Percentiles rank a stretch among this genome's conserved stretches.
Conservation (phyloP, 2,113 vertebrate genomes). For the Sceloporus tristichus region DNA sequence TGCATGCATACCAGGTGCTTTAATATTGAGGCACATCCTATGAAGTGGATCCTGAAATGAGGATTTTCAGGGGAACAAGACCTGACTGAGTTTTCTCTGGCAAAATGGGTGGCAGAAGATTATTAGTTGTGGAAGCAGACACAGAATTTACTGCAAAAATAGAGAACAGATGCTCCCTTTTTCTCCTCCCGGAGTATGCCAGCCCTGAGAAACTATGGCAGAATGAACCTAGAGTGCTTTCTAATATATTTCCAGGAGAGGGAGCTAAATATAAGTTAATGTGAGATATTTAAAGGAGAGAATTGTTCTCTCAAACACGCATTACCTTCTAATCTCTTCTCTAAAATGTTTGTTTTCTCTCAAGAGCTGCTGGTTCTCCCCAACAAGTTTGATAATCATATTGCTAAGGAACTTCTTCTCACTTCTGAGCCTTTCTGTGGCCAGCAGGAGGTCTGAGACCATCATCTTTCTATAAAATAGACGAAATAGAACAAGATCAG, state of each 20-base stretch:
- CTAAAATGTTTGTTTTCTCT: not conserved
- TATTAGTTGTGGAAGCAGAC: not conserved
- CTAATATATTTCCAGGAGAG: not conserved
- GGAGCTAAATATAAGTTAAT: slow-evolving; percentile 7
- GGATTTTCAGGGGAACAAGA: not conserved
- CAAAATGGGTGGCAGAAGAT: not conserved
- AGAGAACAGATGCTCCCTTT: not conserved
- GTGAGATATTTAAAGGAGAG: not conserved
- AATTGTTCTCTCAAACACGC: not conserved
- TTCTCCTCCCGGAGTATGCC: not conserved
- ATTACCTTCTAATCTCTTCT: slow-evolving; percentile 16
- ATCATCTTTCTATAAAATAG: slow-evolving; percentile 21
- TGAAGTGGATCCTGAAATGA: not conserved
- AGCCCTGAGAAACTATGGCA: not conserved
- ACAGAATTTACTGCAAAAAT: not conserved
- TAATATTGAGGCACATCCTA: too few species aligned
- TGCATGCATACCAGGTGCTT: too few species aligned
- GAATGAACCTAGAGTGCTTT: not conserved
- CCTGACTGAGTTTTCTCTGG: not conserved
- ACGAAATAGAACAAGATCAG: slow-evolving; percentile 37
- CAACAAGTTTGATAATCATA: slow-evolving; percentile 14
- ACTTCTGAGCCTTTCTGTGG: slow-evolving; percentile 24
- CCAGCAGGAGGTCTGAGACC: slow-evolving; percentile 37
- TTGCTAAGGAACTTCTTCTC: slow-evolving; percentile 36
- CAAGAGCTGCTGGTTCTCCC: slow-evolving; percentile 33